A percentile compares a stretch with the other conserved stretches of the same genome.
Evolutionary conservation across 1,140 invertebrate genomes (phyloP).

Genomic region (Pygmarrhopalites habei): DNA sequence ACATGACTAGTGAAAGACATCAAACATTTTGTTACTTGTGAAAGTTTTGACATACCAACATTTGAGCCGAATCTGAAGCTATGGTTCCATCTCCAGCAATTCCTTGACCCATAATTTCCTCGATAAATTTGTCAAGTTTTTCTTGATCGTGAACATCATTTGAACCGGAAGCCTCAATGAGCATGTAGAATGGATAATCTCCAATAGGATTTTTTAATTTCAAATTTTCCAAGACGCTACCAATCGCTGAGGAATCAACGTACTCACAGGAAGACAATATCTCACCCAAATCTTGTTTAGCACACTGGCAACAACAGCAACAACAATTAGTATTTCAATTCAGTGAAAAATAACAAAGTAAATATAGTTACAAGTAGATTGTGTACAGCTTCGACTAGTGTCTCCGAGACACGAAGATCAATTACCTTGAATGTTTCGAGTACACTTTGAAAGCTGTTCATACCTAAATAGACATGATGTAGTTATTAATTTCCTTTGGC

Average conservation of each 20-base stretch:
- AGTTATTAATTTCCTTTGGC: too few species aligned
- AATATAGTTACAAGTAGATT: too few species aligned
- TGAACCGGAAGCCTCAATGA: conserved; percentile 86
- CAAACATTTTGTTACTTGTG: too few species aligned
- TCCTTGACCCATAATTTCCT: conserved; percentile 59
- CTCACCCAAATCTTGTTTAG: conserved; percentile 69
- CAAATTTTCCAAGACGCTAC: conserved; percentile 53
- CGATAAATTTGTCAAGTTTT: conserved; percentile 72
- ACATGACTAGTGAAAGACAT: too few species aligned
- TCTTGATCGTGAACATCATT: conserved; percentile 73
- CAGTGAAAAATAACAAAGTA: too few species aligned
- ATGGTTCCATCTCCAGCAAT: conserved; percentile 79
- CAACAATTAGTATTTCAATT: too few species aligned
- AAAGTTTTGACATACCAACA: conserved; percentile 12
- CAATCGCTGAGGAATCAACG: conserved; percentile 66
- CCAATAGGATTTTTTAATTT: conserved; percentile 56
- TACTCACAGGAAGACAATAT: conserved; percentile 75
- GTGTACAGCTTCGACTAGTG: too few species aligned
- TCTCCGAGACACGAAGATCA: too few species aligned
- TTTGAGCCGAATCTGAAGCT: conserved; percentile 61
- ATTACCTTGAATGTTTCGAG: conserved; percentile 66
- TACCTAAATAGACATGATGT: too few species aligned
- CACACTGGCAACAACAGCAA: too few species aligned
- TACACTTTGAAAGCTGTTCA: conserved; percentile 66
- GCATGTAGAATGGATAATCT: conserved; percentile 74